phyloP scores from a whole-genome alignment of 1,140 invertebrate genomes.

The Octopus bimaculoides region DNA sequence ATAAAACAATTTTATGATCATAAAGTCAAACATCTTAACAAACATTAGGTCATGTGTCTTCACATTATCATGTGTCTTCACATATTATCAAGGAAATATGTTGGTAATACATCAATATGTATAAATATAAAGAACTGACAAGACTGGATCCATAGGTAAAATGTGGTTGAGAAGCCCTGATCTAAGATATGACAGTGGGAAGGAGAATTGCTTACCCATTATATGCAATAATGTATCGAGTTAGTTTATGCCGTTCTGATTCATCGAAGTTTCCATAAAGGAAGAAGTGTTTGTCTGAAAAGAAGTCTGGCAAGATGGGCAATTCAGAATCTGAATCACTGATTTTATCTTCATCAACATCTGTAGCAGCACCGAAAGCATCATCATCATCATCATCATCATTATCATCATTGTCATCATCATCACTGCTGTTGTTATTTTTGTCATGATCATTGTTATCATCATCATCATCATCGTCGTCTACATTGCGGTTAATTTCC shows the following conservation, averaged over 20 bases:
- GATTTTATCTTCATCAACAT: constrained; percentile 27
- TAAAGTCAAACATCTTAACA: too few relatives aligned
- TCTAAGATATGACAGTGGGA: too few relatives aligned
- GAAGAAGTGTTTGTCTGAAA: constrained; percentile 52
- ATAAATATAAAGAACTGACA: too few relatives aligned
- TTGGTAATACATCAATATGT: too few relatives aligned
- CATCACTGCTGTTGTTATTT: too few relatives aligned
- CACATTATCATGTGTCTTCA: too few relatives aligned
- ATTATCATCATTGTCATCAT: background rate
- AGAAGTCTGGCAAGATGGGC: constrained; percentile 54
- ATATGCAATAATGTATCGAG: constrained; percentile 52
- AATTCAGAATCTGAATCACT: constrained; percentile 40
- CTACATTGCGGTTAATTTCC: background rate
- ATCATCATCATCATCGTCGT: background rate
- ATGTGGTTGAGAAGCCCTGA: too few relatives aligned
- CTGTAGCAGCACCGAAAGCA: constrained; percentile 30
- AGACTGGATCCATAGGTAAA: too few relatives aligned
- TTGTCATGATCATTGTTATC: background rate
- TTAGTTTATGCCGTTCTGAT: constrained; percentile 37
- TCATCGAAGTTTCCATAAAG: constrained; percentile 51
- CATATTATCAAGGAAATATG: too few relatives aligned
- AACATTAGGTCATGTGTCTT: too few relatives aligned
- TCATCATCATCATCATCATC: constrained; percentile 8
- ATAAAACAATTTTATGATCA: too few relatives aligned
- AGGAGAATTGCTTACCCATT: constrained; percentile 39